Evolutionary conservation across 2,113 vertebrate species (phyloP), one percentile per base, ranked within the genome.

Genomic region (Sinocyclocheilus grahami): DNA sequence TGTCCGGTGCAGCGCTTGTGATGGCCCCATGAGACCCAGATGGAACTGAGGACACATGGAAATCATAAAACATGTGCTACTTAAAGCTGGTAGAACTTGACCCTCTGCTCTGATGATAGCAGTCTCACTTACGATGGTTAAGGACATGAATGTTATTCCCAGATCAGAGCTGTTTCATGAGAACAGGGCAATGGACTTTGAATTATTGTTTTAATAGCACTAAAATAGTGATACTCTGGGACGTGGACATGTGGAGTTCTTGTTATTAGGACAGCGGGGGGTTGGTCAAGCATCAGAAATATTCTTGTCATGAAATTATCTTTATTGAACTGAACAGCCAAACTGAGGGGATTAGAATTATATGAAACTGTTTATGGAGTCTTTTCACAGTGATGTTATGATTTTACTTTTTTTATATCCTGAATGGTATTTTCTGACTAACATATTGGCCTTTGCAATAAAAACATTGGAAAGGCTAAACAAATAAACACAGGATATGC

Each of bases 11-110:
- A 72, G 84, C 37, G 22, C 83, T 78, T 42, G 30, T 27, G 30
- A 37, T 3, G 6, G n/a, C 46, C 85, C 58, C 80, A 58, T 69
- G 63, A 85, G 87, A 87, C 67, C 76, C 83, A 85, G 72, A 85
- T 90, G 89, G 80, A 85, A 63, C 82, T 65, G 77, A 82, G 82
- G 81, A 88, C 74, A 77, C 81, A 11, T 30, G 7, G 24, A 71
- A 74, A 53, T 84, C 53, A 74, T 74, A 74, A 74, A 84, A 84
- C 82, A 84, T 55, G n/a, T 58, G 69, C 69, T 74, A 42, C 65
- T n/a, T 71, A 74, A 74, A 60, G 69, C 51, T 74, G 30, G 51
- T 71, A 53, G 42, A 33, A 53, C n/a, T 30, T 37, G 46, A 82
- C 46, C 46, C 81, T 71, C 63, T 48, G 79, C 60, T 65, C n/a